Evolutionary conservation across 1,140 invertebrate species (phyloP).

Genomic region (Stegodyphus dumicola): DNA sequence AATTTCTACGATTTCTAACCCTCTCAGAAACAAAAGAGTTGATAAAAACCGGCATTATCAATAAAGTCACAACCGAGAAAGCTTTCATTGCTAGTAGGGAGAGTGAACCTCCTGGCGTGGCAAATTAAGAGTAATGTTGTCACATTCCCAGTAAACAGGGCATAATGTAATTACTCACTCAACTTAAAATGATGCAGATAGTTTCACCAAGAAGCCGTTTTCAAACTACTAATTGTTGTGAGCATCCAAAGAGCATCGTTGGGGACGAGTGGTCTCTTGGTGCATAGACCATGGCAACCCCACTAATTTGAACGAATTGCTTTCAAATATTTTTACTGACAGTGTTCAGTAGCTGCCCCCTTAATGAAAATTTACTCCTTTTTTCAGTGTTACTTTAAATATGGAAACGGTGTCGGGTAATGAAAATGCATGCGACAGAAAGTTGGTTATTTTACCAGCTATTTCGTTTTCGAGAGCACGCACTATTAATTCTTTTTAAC

Average conservation of each 20-base stretch:
- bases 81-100: too few species aligned
- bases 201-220: neutral
- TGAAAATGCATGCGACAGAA: too few species aligned
- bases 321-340: neutral
- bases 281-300: neutral
- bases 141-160: neutral
- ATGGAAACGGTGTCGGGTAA: too few species aligned
- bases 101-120: too few species aligned
- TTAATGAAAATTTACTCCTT: conserved; percentile 22
- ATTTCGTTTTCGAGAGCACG: too few species aligned
- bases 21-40: too few species aligned
- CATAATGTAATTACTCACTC: conserved; percentile 19
- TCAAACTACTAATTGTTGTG: neutral
- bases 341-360: neutral
- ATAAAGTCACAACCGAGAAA: too few species aligned
- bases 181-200: conserved; percentile 12
- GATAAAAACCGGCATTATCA: too few species aligned
- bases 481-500: too few species aligned
- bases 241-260: neutral
- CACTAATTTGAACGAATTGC: conserved; percentile 27
- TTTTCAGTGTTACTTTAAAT: neutral
- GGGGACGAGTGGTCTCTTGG: neutral
- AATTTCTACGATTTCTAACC: too few species aligned
- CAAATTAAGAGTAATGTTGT: conserved; percentile 2
- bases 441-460: too few species aligned